These are phyloP conservation scores for Sapajus apella DNA, from an alignment of 2,113 vertebrate species.

Conservation along the genomic window DNA sequence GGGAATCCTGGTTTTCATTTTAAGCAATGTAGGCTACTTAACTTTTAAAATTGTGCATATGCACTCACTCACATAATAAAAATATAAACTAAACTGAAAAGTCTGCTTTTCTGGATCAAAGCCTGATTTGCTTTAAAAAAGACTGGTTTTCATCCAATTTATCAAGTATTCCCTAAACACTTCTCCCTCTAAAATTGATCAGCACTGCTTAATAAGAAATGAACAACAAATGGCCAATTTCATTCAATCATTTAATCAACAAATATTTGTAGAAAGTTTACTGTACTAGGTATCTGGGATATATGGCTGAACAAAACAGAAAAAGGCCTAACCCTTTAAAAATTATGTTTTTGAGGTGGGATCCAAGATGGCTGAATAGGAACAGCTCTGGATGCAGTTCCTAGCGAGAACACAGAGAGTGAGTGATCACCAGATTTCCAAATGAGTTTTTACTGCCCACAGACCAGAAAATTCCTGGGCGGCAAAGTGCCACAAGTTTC, in stretches of 20 bases:
- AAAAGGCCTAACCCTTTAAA: not conserved
- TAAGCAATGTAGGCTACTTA: not conserved
- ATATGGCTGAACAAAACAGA: not conserved
- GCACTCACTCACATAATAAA: not conserved
- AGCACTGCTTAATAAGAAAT: not conserved
- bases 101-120: not conserved
- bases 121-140: not conserved
- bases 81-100: conserved; percentile 1
- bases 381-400: too few species aligned
- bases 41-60: not conserved
- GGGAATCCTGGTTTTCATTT: not conserved
- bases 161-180: not conserved
- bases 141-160: not conserved
- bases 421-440: too few species aligned
- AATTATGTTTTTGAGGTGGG: not conserved
- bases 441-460: too few species aligned
- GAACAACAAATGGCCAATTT: not conserved
- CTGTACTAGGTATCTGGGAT: not conserved
- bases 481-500: too few species aligned
- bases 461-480: too few species aligned
- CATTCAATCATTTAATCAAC: not conserved
- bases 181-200: not conserved
- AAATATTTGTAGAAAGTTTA: not conserved
- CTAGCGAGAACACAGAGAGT: too few species aligned
- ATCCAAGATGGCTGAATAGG: too few species aligned